These are phyloP conservation scores for Podiceps cristatus DNA, from an alignment of 2,113 vertebrate species.

Conservation along the genomic window DNA sequence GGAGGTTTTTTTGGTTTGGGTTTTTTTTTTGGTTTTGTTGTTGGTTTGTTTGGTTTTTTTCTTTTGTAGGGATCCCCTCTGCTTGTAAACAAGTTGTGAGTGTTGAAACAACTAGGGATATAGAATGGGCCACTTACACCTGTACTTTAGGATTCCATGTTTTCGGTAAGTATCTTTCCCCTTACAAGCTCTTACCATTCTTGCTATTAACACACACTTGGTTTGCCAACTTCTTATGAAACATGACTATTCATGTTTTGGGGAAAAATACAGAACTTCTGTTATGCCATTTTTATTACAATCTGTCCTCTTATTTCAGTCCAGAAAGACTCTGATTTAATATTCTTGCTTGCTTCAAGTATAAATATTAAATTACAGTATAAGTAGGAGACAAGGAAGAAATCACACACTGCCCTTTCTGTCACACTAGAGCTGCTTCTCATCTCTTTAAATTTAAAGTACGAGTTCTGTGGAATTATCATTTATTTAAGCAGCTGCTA, in stretches of 20 bases:
- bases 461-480: not conserved
- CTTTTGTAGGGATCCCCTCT: conserved; percentile 90
- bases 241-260: conserved; percentile 45
- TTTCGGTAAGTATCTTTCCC: conserved; percentile 83
- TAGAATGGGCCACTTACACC: conserved; percentile 91
- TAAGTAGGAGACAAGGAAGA: not conserved
- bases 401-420: not conserved
- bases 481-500: not conserved
- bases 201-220: conserved; percentile 32
- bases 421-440: not conserved
- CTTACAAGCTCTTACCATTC: not conserved
- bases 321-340: conserved; percentile 25
- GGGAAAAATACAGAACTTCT: conserved; percentile 45
- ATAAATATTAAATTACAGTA: not conserved
- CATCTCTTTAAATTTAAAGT: not conserved
- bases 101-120: conserved; percentile 93
- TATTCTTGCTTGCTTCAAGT: conserved; percentile 15
- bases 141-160: conserved; percentile 96
- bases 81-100: conserved; percentile 97
- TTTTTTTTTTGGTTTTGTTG: not conserved
- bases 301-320: conserved; percentile 57
- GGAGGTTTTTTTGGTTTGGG: too few relatives aligned
- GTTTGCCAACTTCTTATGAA: conserved; percentile 9
- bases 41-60: not conserved
- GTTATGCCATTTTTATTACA: conserved; percentile 40